Conservation (phyloP, 2,888 invertebrate genomes). For the Celastrina argiolus region DNA sequence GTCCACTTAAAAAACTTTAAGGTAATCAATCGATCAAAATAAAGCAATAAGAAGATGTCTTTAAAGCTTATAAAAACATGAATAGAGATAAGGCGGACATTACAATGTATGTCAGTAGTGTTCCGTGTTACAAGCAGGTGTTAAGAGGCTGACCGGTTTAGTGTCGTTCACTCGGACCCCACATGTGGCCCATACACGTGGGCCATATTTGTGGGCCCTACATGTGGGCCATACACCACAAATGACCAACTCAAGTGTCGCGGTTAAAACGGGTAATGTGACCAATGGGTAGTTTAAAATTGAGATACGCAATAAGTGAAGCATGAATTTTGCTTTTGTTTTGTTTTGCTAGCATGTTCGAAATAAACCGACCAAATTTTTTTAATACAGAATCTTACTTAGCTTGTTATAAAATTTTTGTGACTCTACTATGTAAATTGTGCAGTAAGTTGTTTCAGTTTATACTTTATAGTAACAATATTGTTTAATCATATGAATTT, state of each 20-base stretch:
- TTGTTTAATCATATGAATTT: too few relatives aligned
- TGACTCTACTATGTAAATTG: too few relatives aligned
- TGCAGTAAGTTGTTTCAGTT: too few relatives aligned
- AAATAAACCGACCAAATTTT: too few relatives aligned
- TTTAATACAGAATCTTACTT: too few relatives aligned
- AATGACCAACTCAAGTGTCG: conserved; percentile 1
- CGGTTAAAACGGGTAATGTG: background rate
- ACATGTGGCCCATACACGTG: background rate
- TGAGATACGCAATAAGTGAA: too few relatives aligned
- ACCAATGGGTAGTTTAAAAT: background rate
- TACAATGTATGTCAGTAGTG: background rate
- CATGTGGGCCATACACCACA: background rate
- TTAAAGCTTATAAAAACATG: background rate
- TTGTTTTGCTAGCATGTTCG: too few relatives aligned
- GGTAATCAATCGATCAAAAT: background rate
- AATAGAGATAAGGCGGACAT: background rate
- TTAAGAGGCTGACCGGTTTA: background rate
- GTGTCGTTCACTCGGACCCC: background rate
- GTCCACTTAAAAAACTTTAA: background rate
- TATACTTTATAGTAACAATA: too few relatives aligned
- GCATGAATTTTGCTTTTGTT: too few relatives aligned
- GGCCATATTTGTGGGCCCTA: background rate
- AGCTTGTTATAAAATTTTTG: too few relatives aligned
- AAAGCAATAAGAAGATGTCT: background rate
- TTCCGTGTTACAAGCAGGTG: background rate